These are phyloP conservation scores for Mimachlamys varia DNA, from an alignment of 2,888 invertebrate species.

Conservation along the genomic window DNA sequence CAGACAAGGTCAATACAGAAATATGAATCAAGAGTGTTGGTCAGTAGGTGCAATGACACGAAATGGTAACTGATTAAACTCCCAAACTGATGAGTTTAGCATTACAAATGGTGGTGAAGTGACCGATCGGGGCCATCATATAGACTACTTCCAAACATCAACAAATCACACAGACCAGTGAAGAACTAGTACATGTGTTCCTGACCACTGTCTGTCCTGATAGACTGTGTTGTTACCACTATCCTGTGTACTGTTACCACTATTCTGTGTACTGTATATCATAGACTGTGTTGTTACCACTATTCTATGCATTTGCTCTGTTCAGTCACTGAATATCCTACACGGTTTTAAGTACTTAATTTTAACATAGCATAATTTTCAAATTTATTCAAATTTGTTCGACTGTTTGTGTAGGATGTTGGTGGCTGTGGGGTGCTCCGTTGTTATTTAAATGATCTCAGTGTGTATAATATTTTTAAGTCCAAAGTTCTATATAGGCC, in stretches of 20 bases:
- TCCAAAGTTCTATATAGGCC: background rate
- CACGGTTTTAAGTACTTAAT: background rate
- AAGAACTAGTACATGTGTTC: too few species aligned
- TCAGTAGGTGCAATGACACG: background rate
- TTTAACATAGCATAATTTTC: constrained; percentile 12
- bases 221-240: background rate
- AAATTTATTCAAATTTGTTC: background rate
- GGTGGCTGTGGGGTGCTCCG: background rate
- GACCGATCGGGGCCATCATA: background rate
- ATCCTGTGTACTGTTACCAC: background rate
- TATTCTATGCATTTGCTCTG: constrained; percentile 16
- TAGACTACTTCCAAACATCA: background rate
- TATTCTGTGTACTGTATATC: background rate
- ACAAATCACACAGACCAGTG: background rate
- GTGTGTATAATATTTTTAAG: background rate
- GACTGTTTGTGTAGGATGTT: background rate
- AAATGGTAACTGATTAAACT: background rate
- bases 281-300: background rate
- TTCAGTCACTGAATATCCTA: background rate
- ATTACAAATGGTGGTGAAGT: background rate
- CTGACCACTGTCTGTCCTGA: background rate
- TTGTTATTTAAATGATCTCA: constrained; percentile 32
- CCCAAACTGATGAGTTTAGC: background rate
- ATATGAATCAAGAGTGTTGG: background rate
- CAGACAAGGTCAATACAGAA: background rate